Base-by-base conservation (phyloP, 30 jellyfish, hydroid and myxozoan species). In the Aurelia coerulea region DNA sequence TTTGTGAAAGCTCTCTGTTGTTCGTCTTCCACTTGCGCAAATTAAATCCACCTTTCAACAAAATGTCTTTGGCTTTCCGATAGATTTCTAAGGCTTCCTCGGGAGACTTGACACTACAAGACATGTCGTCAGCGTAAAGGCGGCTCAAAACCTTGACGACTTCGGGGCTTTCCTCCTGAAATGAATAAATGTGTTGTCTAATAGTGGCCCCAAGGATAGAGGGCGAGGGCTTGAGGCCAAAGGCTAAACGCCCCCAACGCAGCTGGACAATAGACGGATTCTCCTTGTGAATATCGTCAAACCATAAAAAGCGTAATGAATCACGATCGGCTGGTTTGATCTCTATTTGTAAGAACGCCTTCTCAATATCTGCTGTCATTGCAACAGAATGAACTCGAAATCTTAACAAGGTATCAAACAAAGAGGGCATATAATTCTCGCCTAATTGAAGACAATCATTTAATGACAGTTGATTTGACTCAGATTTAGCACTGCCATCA, bases 1-100 rank as follows among this genome's bases (percentile, higher is more conserved):
- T 52, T 15, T 31, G 39, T 5, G 65, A 23, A 23, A 85, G 72
- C 65, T 35, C 68, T 63, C 66, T 51, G 83, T 71, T 39, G 70
- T 84, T 91, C 1, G 96, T 58, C 54, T 31, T 70, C 97, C 97
- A 73, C 73, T 83, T 76, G n/a, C 83, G 78, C 62, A 83, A 67
- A 35, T 85, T 71, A 80, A 91, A 85, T 10, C 90, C 93, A 10
- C 93, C 97, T 46, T 74, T 42, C 37, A 34, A 42, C 53, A 42
- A 42, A 42, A 42, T 42, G 2, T 42, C 53, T 10, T 42, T 42
- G 9, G 53, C 2, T 42, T 42, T 42, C 53, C 10, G 53, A 42
- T 6, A 42, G 53, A 42, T 42, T 42, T 42, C 53, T 42, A 42
- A 42, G 2, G 53, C 53, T 42, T 42, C 53, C 53, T 4, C 53